Evolutionary conservation across 1,140 invertebrate genomes (phyloP), one percentile per base, ranked within the genome.

Genomic region (Magallana gigas): DNA sequence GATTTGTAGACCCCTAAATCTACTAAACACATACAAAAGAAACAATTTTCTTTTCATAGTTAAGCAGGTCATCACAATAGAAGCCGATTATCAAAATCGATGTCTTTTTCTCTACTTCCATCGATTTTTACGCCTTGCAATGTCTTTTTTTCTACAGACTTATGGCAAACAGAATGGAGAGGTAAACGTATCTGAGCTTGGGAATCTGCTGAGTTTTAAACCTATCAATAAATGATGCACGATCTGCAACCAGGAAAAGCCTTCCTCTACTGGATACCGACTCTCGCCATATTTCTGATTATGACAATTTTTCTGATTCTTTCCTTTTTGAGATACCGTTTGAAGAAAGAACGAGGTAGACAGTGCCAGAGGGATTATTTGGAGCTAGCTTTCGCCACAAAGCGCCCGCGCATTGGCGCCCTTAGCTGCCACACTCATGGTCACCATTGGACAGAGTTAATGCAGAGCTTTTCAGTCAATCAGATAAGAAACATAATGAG

Each of bases 281-380:
- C 88, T 9, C 59, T 86, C 8, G 29, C 62, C 12, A 85, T 89
- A 58, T 83, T 85, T 11, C 60, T 87, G n/a, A 82, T 62, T 6
- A 89, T 89, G 88, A 23, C 84, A 58, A 57, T 85, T 3, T 68
- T 85, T 8, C 76, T 89, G 12, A 57, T 57, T 6, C 71, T 29
- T 16, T 89, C 88, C 1, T 89, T 89, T 23, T 89, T 85, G 88
- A 83, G 82, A 85, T 89, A 84, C 36, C 88, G 86, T 58, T 76
- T 71, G 58, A 80, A 85, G 58, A 89, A 89, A 86, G 56, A 85
- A 82, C 48, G 58, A 8, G 84, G 36, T 1, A 36, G 88, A 58
- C 57, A 86, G 12, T 57, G 83, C 0, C 88, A 86, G 48, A 48
- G 64, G 23, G 88, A 89, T 9, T 89, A 89, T 36, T 23, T 89